phyloP scores from a whole-genome alignment of 2,888 invertebrate genomes.

The Hydrotaea cyrtoneurina region DNA sequence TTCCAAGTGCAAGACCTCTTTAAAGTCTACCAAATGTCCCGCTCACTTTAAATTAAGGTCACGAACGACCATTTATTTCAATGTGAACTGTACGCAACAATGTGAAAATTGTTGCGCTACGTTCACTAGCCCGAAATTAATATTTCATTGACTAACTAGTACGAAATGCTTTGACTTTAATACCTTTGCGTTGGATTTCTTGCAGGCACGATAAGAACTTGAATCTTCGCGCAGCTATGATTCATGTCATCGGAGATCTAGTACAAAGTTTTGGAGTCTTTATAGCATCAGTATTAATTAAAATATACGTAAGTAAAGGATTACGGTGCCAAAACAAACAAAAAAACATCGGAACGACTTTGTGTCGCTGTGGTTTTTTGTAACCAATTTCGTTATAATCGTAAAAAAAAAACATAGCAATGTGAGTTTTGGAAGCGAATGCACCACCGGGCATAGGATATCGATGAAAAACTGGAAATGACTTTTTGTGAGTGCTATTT shows the following conservation, averaged over 20 bases:
- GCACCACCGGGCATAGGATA: no score
- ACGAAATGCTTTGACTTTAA: not conserved
- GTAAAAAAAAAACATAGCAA: no score
- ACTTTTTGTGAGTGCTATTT: no score
- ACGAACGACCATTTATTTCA: not conserved
- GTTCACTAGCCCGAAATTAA: not conserved
- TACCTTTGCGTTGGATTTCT: not conserved
- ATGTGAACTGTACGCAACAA: not conserved
- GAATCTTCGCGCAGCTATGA: conserved; percentile 92
- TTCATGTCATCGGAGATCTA: conserved; percentile 94
- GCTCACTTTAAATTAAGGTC: conserved; percentile 4
- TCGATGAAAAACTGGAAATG: no score
- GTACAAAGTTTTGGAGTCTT: conserved; percentile 94
- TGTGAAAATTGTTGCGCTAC: not conserved
- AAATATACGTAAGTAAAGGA: conserved; percentile 85
- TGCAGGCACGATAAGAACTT: conserved; percentile 82
- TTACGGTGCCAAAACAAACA: no score
- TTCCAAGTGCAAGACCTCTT: not conserved
- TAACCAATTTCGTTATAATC: no score
- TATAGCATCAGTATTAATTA: conserved; percentile 91
- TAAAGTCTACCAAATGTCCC: conserved; percentile 1
- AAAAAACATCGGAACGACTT: no score
- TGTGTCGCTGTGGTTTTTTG: no score
- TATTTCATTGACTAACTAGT: not conserved
- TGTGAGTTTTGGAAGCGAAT: no score